These are phyloP conservation scores for Drosophila tristis DNA, from an alignment of 1,140 invertebrate species.

Conservation along the genomic window DNA sequence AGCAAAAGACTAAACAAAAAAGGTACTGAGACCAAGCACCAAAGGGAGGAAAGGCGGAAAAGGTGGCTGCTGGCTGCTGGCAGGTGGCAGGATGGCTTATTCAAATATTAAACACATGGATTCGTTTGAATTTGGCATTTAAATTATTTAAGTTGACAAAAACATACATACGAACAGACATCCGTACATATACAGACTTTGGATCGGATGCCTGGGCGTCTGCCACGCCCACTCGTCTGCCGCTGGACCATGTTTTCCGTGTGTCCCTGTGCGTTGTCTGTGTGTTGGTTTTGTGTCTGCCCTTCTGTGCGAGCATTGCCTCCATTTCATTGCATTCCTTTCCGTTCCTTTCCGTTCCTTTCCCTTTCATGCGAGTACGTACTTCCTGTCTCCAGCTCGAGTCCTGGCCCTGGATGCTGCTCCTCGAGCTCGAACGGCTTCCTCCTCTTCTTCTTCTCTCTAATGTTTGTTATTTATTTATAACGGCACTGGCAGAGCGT, in stretches of 20 bases:
- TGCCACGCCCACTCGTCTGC: slow-evolving; percentile 60
- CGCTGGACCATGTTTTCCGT: slow-evolving; percentile 41
- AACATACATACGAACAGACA: slow-evolving; percentile 13
- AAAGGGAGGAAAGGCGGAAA: neutral
- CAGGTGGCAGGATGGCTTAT: slow-evolving; percentile 25
- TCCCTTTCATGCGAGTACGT: slow-evolving; percentile 48
- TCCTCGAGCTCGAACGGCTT: slow-evolving; percentile 8
- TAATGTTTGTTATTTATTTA: slow-evolving; percentile 82
- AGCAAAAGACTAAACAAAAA: slow-evolving; percentile 21
- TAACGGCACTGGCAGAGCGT: slow-evolving; percentile 69
- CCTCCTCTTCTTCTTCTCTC: slow-evolving; percentile 46
- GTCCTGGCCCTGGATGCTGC: slow-evolving; percentile 1
- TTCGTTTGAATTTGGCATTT: slow-evolving; percentile 76
- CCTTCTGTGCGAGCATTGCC: slow-evolving; percentile 19
- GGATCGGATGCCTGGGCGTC: slow-evolving; percentile 33
- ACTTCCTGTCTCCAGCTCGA: slow-evolving; percentile 25
- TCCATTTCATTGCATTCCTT: slow-evolving; percentile 19
- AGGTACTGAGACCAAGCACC: slow-evolving; percentile 19
- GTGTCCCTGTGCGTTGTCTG: slow-evolving; percentile 15
- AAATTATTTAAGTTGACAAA: slow-evolving; percentile 81
- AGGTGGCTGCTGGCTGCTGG: slow-evolving; percentile 12
- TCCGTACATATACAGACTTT: slow-evolving; percentile 1
- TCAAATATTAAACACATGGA: slow-evolving; percentile 77
- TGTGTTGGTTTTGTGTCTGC: slow-evolving; percentile 12
- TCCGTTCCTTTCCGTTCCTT: slow-evolving; percentile 31